Evolutionary conservation across 2,113 vertebrate species (phyloP).

Genomic region (Sterrhoptilus dennistouni): DNA sequence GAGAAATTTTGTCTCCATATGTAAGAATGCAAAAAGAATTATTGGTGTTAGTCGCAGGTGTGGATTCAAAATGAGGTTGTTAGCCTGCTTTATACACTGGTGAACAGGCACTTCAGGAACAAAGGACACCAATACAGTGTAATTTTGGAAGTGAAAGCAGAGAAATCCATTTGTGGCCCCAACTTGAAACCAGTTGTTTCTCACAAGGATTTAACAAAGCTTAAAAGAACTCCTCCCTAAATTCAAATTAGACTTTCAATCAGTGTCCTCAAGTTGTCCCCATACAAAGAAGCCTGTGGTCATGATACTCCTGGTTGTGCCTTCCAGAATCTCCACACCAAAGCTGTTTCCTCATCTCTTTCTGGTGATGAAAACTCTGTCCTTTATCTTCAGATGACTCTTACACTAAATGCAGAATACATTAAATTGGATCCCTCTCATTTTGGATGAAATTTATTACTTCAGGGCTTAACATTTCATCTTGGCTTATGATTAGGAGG

Average conservation of each 20-base stretch:
- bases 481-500: conserved; percentile 16
- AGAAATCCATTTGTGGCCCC: background rate
- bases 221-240: background rate
- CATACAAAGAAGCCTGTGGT: background rate
- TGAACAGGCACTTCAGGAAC: background rate
- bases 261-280: background rate
- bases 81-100: background rate
- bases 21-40: background rate
- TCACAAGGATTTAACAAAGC: background rate
- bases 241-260: background rate
- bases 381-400: conserved; percentile 7
- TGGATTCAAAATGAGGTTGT: background rate
- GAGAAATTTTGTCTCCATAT: background rate
- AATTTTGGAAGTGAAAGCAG: background rate
- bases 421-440: conserved; percentile 28
- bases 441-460: conserved; percentile 42
- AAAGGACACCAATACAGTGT: background rate
- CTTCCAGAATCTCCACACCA: background rate
- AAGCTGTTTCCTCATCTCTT: background rate
- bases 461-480: conserved; percentile 58
- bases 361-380: background rate
- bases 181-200: background rate
- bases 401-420: background rate
- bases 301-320: background rate
- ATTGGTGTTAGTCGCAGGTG: background rate